Evolutionary conservation across 2,888 invertebrate species (phyloP), one percentile per base, ranked within the genome.

Genomic region (Mechanitis mazaeus): DNA sequence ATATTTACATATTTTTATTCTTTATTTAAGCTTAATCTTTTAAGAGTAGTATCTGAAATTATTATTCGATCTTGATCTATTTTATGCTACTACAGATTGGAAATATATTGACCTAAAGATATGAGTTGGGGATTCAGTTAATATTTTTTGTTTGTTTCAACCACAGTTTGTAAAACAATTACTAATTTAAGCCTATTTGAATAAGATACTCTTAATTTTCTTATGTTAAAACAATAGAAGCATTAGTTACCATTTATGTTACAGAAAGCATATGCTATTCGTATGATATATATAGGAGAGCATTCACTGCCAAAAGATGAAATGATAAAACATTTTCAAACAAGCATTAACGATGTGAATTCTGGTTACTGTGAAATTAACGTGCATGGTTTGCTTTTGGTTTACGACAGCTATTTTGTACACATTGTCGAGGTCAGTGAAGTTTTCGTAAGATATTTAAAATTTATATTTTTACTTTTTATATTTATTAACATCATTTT

Each of bases 351-450:
- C 5, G 74, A 64, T 55, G 85, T 87, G 2, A 91, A 91, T 67
- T 74, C 83, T 0, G 68, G 71, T 3, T 90, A 90, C 68, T 87
- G 87, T 65, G 88, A 90, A 28, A 84, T 91, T 47, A 72, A 79
- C 56, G 72, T 92, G 5, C 72, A 77, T 28, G 92, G 92, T 0
- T 70, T 91, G 45, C 73, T 91, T 33, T 73, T 92, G 47, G 87
- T 85, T 11, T 91, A 91, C 62, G 84, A 86, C 57, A 84, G 81
- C 58, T 90, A 90, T 72, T 91, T 92, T 70, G 83, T 91, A 33
- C 91, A 91, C 69, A 78, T 91, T 68, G 64, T 91, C 31, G 92
- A 92, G 88, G 91, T 90, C 68, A 70, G 83, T 79, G 59, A 9
- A 42, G 42, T 42, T 42, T 42, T 9, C 20, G 20, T 6, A 9